Evolutionary conservation across 2,797 vertebrate species (phyloP), one percentile per base, ranked within the genome.

Genomic region (Petrocephalus schoutedeni): DNA sequence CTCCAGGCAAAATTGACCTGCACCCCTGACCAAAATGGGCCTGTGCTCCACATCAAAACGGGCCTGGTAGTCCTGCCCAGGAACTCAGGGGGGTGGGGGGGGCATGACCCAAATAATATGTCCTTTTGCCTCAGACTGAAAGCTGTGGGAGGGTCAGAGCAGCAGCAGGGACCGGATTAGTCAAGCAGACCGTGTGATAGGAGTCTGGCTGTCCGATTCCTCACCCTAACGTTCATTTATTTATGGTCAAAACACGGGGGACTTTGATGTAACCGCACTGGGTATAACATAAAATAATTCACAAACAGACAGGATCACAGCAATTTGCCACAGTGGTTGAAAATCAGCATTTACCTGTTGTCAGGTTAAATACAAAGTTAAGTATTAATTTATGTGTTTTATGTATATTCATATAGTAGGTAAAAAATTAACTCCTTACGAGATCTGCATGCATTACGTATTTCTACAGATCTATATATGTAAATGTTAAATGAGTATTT

Each of bases 1-100:
- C 89, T 90, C 89, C 21, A 28, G 87, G 87, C 64, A 83, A 89
- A 92, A 91, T 89, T 89, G 90, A 87, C 45, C 59, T 23, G 19
- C 3, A 23, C 8, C 59, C 59, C n/a, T 3, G 5, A 49, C 5
- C 45, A 49, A 49, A 49, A 51, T 61, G 58, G 6, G 87, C 85
- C 88, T 49, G 86, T 83, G 28, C 89, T 87, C 87, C 87, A 90
- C 88, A 90, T 91, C 86, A 85, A 90, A 88, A 89, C 82, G 57
- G 83, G 64, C 56, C 86, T 12, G 23, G 32, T 64, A 41, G 53
- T 41, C 54, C 87, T 87, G 45, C 86, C 45, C 32, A 54, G 87
- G 88, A 88, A 51, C 53, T 16, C 58, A 7, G 58, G 57, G 58
- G 28, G 87, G 54, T 83, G 57, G 87, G 54, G 84, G 90, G 87